Conservation (phyloP, 2,888 invertebrate genomes). For the Embidobia sp. region DNA sequence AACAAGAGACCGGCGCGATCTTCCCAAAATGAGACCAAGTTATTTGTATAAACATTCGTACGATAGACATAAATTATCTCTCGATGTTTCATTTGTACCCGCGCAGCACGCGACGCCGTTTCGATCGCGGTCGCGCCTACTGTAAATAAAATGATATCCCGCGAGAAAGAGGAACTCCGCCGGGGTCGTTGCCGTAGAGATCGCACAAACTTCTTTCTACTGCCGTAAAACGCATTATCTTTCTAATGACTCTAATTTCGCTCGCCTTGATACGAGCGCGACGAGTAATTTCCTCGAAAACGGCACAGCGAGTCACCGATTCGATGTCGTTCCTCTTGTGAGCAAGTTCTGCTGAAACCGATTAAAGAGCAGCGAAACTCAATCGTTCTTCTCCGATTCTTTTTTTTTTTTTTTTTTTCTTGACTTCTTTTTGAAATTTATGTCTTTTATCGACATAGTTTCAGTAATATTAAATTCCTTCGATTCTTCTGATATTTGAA, state of each 20-base stretch:
- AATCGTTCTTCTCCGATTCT: too few species aligned
- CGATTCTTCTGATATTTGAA: too few species aligned
- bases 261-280: constrained; percentile 18
- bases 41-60: constrained; percentile 56
- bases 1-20: constrained; percentile 14
- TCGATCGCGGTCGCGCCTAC: background rate
- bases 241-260: constrained; percentile 24
- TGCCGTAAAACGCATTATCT: constrained; percentile 7
- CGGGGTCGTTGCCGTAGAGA: constrained; percentile 1
- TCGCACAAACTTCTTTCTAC: constrained; percentile 17
- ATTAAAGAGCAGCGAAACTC: too few species aligned
- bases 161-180: background rate
- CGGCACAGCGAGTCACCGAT: constrained; percentile 15
- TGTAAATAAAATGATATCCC: constrained; percentile 33
- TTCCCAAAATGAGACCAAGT: constrained; percentile 39
- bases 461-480: too few species aligned
- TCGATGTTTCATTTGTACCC: constrained; percentile 51
- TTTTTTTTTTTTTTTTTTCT: too few species aligned
- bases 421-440: too few species aligned
- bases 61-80: constrained; percentile 46
- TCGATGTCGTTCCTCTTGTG: constrained; percentile 38
- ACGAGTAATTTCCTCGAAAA: constrained; percentile 31
- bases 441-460: too few species aligned
- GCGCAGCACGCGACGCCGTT: background rate
- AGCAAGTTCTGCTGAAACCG: too few species aligned